phyloP scores from a whole-genome alignment of 2,888 invertebrate genomes.

The Amphipyra berbera region DNA sequence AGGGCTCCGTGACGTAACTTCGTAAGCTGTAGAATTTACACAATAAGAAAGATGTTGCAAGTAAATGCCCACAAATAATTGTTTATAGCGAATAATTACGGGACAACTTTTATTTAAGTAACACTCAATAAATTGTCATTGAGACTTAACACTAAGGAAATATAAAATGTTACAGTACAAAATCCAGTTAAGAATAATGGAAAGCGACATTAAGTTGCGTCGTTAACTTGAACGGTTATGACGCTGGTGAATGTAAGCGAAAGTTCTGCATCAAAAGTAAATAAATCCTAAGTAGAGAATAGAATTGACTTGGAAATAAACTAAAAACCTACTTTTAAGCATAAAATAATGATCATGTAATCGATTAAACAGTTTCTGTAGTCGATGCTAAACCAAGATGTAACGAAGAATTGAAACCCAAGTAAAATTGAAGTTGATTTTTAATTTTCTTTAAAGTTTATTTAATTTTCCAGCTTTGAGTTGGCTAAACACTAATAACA shows the following conservation, averaged over 20 bases:
- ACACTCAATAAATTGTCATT: slow-evolving; percentile 5
- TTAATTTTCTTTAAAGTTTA: too few relatives aligned
- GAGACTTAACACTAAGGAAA: slow-evolving; percentile 9
- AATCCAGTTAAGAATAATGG: slow-evolving; percentile 26
- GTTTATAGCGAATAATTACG: neutral
- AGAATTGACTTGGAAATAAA: slow-evolving; percentile 25
- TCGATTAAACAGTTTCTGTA: too few relatives aligned
- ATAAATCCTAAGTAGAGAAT: slow-evolving; percentile 18
- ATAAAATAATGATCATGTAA: too few relatives aligned
- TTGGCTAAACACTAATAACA: too few relatives aligned
- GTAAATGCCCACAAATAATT: slow-evolving; percentile 9
- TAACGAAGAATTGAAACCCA: too few relatives aligned
- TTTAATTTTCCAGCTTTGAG: too few relatives aligned
- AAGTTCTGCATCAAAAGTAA: slow-evolving; percentile 30
- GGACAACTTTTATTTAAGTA: neutral
- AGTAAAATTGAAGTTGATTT: too few relatives aligned
- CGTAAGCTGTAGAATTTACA: neutral
- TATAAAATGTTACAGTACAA: slow-evolving; percentile 14
- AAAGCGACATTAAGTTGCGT: slow-evolving; percentile 30
- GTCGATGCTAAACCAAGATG: too few relatives aligned
- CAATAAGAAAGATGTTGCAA: slow-evolving; percentile 1
- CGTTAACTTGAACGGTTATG: slow-evolving; percentile 39
- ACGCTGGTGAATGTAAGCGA: slow-evolving; percentile 26
- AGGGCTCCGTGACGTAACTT: neutral
- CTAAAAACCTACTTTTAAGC: too few relatives aligned